Conservation (phyloP, 1,140 invertebrate species). For the Thaumetopoea pityocampa region DNA sequence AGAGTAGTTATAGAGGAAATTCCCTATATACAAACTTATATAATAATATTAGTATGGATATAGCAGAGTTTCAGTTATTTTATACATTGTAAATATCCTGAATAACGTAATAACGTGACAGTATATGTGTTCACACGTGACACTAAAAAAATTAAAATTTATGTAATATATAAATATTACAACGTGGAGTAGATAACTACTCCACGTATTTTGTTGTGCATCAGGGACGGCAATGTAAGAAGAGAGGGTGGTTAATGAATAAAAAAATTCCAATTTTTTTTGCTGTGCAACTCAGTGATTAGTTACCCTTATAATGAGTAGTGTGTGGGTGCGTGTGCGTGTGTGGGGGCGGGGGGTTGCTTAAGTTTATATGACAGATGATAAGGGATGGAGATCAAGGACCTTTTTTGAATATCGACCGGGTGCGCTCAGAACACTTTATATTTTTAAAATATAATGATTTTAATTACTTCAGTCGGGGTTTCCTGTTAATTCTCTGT, state of each 20-base stretch:
- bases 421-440: slow-evolving; percentile 9
- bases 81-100: too few species aligned
- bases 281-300: slow-evolving; percentile 65
- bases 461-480: too few species aligned
- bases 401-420: slow-evolving; percentile 45
- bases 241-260: slow-evolving; percentile 74
- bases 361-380: slow-evolving; percentile 52
- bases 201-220: slow-evolving; percentile 35
- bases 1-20: too few species aligned
- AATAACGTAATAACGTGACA: too few species aligned
- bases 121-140: too few species aligned
- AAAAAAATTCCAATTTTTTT: slow-evolving; percentile 71
- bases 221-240: slow-evolving; percentile 50
- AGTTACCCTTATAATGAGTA: slow-evolving; percentile 72
- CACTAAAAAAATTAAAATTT: too few species aligned
- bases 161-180: too few species aligned
- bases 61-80: too few species aligned
- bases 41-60: too few species aligned
- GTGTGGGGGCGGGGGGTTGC: slow-evolving; percentile 30
- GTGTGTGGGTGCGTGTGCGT: slow-evolving; percentile 45
- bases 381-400: slow-evolving; percentile 51
- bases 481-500: too few species aligned
- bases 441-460: too few species aligned
- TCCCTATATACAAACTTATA: too few species aligned
- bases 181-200: slow-evolving; percentile 12